Percentiles rank a stretch among this genome's conserved stretches.
Conservation (phyloP, 1,140 invertebrate genomes). For the Pararge aegeria region DNA sequence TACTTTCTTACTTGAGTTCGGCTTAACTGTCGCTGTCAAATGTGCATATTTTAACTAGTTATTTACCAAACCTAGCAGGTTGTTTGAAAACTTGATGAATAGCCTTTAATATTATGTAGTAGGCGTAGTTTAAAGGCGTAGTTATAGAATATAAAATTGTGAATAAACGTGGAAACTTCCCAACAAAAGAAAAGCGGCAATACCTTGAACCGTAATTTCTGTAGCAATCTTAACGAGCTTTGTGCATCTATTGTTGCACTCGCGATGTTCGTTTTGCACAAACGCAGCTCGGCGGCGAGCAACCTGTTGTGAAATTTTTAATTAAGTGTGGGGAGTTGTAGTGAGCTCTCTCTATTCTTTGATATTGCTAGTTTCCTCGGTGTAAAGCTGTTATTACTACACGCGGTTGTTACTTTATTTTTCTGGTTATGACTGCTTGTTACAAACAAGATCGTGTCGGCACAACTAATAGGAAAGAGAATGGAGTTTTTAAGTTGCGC, state of each 20-base stretch:
- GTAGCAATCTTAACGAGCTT: slow-evolving; percentile 32
- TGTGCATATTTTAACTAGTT: too few relatives aligned
- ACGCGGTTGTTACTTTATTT: slow-evolving; percentile 7
- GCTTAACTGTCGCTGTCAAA: too few relatives aligned
- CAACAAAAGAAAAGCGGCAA: slow-evolving; percentile 12
- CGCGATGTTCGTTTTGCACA: slow-evolving; percentile 6
- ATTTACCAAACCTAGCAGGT: too few relatives aligned
- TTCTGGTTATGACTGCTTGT: slow-evolving; percentile 7
- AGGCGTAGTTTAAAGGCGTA: not conserved
- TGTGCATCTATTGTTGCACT: slow-evolving; percentile 28
- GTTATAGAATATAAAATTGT: slow-evolving; percentile 3
- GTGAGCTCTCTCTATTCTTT: slow-evolving; percentile 33
- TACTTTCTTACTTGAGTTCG: too few relatives aligned
- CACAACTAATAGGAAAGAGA: not conserved
- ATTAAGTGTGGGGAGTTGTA: slow-evolving; percentile 49
- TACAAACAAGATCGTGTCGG: slow-evolving; percentile 6
- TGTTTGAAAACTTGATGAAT: too few relatives aligned
- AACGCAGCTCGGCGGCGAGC: slow-evolving; percentile 6
- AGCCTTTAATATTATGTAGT: too few relatives aligned
- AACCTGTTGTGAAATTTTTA: slow-evolving; percentile 67
- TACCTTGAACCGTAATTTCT: slow-evolving; percentile 22
- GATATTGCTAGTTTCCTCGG: slow-evolving; percentile 32
- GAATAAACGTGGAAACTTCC: slow-evolving; percentile 7
- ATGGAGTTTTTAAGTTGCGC: not conserved
- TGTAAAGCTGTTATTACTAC: slow-evolving; percentile 19